Conservation (phyloP, 2,113 vertebrate genomes). For the Cryptomyrus ogoouensis region DNA sequence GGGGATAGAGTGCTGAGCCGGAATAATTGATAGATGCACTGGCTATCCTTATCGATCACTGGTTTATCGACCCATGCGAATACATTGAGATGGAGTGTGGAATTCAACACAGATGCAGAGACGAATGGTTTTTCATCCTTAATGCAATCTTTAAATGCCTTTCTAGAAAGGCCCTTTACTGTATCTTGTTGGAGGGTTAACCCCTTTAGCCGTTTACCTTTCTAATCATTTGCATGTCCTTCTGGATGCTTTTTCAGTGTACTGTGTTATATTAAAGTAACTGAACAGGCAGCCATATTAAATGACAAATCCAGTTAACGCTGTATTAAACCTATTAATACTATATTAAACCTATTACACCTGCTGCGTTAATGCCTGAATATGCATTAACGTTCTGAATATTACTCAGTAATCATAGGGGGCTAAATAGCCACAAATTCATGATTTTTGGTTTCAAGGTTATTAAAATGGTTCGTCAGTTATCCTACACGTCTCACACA, state of each 20-base stretch:
- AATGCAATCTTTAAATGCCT: constrained; percentile 61
- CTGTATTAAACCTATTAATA: not conserved
- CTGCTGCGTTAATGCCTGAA: not conserved
- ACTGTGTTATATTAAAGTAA: not conserved
- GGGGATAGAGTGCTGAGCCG: constrained; percentile 68
- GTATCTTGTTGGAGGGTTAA: not conserved
- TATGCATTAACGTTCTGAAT: not conserved
- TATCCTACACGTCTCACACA: not conserved
- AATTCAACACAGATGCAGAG: constrained; percentile 71
- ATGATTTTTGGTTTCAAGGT: constrained; percentile 15
- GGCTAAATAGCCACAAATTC: not conserved
- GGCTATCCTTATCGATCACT: constrained; percentile 72
- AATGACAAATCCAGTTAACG: not conserved
- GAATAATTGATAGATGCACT: constrained; percentile 76
- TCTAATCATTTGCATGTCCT: not conserved
- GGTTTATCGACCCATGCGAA: constrained; percentile 66
- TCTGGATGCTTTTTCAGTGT: not conserved
- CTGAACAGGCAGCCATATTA: not conserved
- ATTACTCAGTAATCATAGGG: not conserved
- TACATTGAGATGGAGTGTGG: constrained; percentile 73
- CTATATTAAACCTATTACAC: not conserved
- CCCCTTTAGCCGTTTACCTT: not conserved
- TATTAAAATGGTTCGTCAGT: constrained; percentile 1
- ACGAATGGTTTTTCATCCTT: constrained; percentile 66
- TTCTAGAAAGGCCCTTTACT: constrained; percentile 11